Evolutionary conservation across 2,797 vertebrate genomes (phyloP).

Genomic region (Acestrorhynchus altus): DNA sequence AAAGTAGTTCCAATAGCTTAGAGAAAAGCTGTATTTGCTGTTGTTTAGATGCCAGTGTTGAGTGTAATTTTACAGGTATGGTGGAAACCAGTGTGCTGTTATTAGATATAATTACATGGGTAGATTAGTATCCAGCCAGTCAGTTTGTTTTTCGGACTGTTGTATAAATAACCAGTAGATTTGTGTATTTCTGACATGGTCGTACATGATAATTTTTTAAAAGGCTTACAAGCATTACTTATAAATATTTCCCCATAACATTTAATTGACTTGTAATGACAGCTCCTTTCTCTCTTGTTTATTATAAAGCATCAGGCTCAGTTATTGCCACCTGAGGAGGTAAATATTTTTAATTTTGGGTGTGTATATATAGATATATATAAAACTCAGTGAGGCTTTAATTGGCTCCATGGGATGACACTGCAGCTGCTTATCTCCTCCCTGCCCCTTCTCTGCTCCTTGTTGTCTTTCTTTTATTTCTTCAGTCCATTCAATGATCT

Average conservation of each 20-base stretch:
- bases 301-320: slow-evolving; percentile 74
- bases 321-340: slow-evolving; percentile 79
- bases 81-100: no score
- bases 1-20: no score
- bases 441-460: neutral
- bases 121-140: no score
- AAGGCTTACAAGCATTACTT: neutral
- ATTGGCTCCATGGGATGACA: slow-evolving; percentile 24
- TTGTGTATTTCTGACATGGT: no score
- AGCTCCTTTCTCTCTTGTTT: slow-evolving; percentile 59
- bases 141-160: neutral
- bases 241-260: neutral
- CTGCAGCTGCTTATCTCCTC: slow-evolving; percentile 26
- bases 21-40: no score
- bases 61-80: no score
- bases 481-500: neutral
- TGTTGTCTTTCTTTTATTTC: neutral
- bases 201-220: neutral
- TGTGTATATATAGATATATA: slow-evolving; percentile 12
- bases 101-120: no score
- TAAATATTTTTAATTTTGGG: slow-evolving; percentile 61
- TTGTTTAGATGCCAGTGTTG: no score
- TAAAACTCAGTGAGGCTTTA: slow-evolving; percentile 3
- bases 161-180: neutral
- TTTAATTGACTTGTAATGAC: slow-evolving; percentile 36